These are phyloP conservation scores for Trichomalopsis sarcophagae DNA, from an alignment of 1,140 invertebrate genomes.

Conservation along the genomic window DNA sequence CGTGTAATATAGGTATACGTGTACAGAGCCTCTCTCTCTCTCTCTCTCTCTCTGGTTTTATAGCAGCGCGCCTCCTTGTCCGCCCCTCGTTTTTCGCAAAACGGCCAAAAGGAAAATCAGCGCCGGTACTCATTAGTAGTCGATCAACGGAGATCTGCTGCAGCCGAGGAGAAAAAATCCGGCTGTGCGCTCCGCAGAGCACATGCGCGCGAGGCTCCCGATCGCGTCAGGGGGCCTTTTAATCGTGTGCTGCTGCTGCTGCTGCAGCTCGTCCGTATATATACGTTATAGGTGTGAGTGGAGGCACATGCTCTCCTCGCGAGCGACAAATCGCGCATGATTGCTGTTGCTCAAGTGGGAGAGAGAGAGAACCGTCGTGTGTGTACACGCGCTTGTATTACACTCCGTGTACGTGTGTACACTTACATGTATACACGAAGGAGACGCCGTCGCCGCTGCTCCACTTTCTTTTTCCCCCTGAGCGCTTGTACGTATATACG, in stretches of 20 bases:
- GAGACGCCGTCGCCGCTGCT: background rate
- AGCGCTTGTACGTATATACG: background rate
- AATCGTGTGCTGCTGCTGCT: no score
- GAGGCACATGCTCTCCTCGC: no score
- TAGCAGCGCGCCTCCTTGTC: constrained; percentile 12
- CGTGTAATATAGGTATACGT: background rate
- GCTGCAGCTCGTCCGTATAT: no score
- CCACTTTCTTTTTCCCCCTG: background rate
- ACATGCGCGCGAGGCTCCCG: no score
- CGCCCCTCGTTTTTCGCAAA: constrained; percentile 19
- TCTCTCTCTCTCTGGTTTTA: constrained; percentile 52
- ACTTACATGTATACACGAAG: background rate
- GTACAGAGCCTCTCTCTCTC: constrained; percentile 14
- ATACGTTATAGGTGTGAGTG: no score
- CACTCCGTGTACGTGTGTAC: background rate
- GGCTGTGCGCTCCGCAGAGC: no score
- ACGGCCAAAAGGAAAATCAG: background rate
- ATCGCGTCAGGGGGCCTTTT: no score
- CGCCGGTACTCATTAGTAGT: background rate
- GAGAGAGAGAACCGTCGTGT: no score
- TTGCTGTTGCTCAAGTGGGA: no score
- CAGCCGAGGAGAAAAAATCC: background rate
- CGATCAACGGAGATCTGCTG: background rate
- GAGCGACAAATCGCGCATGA: no score
- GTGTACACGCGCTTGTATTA: background rate